Percentiles rank a stretch among this genome's conserved stretches.
Evolutionary conservation across 1,140 invertebrate genomes (phyloP).

Genomic region (Neuroterus valhalla): DNA sequence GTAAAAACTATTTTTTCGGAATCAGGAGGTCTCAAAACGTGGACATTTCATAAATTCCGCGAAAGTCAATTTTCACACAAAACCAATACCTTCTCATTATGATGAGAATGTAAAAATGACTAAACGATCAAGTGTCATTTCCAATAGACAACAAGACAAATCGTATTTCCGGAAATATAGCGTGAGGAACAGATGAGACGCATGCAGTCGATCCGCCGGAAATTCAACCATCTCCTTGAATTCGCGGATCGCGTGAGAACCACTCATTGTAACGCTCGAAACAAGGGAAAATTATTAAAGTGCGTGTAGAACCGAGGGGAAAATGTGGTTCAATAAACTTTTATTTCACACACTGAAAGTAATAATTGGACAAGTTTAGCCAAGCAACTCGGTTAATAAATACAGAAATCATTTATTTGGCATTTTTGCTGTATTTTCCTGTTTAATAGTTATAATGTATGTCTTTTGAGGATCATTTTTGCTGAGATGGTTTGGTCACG

Average conservation of each 20-base stretch:
- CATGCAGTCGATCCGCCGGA: slow-evolving; percentile 6
- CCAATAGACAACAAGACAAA: slow-evolving; percentile 7
- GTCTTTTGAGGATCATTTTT: too few relatives aligned
- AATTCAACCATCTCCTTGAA: slow-evolving; percentile 24
- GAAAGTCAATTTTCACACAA: too few relatives aligned
- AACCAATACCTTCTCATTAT: too few relatives aligned
- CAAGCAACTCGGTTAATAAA: background rate
- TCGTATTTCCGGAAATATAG: background rate
- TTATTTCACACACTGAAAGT: background rate
- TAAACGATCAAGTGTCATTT: background rate
- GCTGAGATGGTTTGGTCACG: too few relatives aligned
- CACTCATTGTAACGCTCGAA: slow-evolving; percentile 31
- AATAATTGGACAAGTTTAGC: background rate
- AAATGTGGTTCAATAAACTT: slow-evolving; percentile 27
- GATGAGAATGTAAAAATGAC: too few relatives aligned
- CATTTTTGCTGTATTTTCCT: background rate
- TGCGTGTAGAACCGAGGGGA: slow-evolving; percentile 16
- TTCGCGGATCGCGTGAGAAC: slow-evolving; percentile 37
- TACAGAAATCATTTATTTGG: background rate
- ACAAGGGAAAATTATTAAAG: slow-evolving; percentile 11
- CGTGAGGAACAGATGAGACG: background rate
- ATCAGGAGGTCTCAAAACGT: too few relatives aligned
- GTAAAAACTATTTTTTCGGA: too few relatives aligned
- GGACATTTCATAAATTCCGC: too few relatives aligned
- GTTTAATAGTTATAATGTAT: too few relatives aligned